phyloP scores from a whole-genome alignment of 1,140 invertebrate species.

The Drosophila nikananu region DNA sequence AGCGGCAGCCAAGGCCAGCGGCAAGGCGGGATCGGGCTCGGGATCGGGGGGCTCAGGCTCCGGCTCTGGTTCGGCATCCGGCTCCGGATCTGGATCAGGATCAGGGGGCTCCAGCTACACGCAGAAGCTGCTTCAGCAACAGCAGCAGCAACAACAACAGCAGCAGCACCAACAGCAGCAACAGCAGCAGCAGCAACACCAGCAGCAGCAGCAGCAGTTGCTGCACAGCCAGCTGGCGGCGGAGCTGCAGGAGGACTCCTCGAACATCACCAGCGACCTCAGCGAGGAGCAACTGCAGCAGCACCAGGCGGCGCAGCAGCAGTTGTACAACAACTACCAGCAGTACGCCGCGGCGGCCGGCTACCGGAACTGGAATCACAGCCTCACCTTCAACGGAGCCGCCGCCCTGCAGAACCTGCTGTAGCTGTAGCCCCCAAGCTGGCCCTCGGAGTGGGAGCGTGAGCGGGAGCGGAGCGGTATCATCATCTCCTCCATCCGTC shows the following conservation, averaged over 20 bases:
- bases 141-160: conserved; percentile 67
- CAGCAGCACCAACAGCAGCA: conserved; percentile 69
- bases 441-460: conserved; percentile 43
- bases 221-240: conserved; percentile 70
- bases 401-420: conserved; percentile 81
- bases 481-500: conserved; percentile 4
- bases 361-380: conserved; percentile 83
- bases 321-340: conserved; percentile 83
- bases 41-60: conserved; percentile 31
- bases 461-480: conserved; percentile 6
- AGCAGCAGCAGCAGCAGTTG: conserved; percentile 71
- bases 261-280: conserved; percentile 81
- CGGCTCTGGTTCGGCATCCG: conserved; percentile 34
- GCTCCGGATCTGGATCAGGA: conserved; percentile 30
- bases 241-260: conserved; percentile 80
- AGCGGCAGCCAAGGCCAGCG: conserved; percentile 59
- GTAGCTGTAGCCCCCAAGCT: conserved; percentile 56
- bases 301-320: conserved; percentile 73
- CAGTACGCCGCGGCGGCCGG: conserved; percentile 79
- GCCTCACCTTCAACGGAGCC: conserved; percentile 77
- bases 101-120: conserved; percentile 59
- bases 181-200: conserved; percentile 68
- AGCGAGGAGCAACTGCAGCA: conserved; percentile 84
- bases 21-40: conserved; percentile 62
- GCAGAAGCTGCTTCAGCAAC: conserved; percentile 64